These are phyloP conservation scores for Volucella bombylans DNA, from an alignment of 2,888 invertebrate genomes.

Conservation along the genomic window DNA sequence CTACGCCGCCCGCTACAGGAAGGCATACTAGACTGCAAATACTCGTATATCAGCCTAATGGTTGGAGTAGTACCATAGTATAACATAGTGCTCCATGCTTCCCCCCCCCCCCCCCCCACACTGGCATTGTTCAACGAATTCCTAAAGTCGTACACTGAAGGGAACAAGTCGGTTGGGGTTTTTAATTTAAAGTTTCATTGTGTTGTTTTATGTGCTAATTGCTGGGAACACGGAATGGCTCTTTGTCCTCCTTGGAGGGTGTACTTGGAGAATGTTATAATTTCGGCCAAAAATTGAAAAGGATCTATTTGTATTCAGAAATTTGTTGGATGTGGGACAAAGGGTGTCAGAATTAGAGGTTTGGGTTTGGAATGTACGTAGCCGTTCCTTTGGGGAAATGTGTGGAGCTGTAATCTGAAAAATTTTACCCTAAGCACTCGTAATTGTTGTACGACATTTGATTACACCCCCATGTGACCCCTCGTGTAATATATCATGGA, in stretches of 20 bases:
- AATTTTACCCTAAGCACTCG: neutral
- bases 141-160: neutral
- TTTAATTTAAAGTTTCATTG: conserved; percentile 64
- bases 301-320: neutral
- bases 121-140: too few species aligned
- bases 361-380: neutral
- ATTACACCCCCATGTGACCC: neutral
- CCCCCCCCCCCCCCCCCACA: too few species aligned
- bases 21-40: conserved; percentile 47
- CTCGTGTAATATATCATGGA: neutral
- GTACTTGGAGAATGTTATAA: conserved; percentile 9
- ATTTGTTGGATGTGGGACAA: neutral
- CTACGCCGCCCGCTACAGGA: neutral
- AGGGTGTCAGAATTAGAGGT: neutral
- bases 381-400: conserved; percentile 10
- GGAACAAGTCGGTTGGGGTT: conserved; percentile 35
- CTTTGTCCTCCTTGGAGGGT: conserved; percentile 50
- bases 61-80: conserved; percentile 7
- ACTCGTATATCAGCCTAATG: conserved; percentile 43
- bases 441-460: conserved; percentile 10
- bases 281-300: neutral
- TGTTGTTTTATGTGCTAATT: conserved; percentile 68
- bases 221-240: conserved; percentile 60
- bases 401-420: neutral
- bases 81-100: conserved; percentile 4